Evolutionary conservation across 2,797 vertebrate species (phyloP), one percentile per base, ranked within the genome.

Genomic region (Hybognathus amarus): DNA sequence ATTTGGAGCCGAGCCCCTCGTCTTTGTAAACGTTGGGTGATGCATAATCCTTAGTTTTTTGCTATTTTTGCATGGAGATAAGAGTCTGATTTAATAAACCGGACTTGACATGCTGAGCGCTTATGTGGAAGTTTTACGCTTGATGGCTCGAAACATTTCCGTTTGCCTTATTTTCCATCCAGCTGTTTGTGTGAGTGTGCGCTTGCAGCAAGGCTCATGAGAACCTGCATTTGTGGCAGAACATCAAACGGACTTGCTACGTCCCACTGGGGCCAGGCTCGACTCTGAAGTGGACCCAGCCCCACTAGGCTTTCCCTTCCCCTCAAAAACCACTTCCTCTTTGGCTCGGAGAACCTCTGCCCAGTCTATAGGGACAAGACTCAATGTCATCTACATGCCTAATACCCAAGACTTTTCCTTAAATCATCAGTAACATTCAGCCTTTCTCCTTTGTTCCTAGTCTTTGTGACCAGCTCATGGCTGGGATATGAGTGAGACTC

Each of bases 41-140:
- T 85, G 42, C 64, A 61, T 52, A 63, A 45, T 42, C 30, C 20
- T 56, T 56, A 1, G 88, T 89, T 92, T 93, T 90, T 83, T 86
- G 83, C 86, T 86, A 80, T 70, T 82, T 88, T 89, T 89, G 89
- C 77, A 66, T 66, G 89, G 90, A 79, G 82, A 85, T 86, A 86
- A 42, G 20, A 45, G 33, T 67, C 83, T 89, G 83, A 90, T 89
- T 93, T 91, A 87, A 90, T 90, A 91, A 91, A 91, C 83, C 77
- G 66, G 79, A 90, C 81, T 64, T 91, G 91, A 91, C 89, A 83
- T 90, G 90, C 91, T 86, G 85, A 91, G 84, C 77, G 83, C n/a
- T 11, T 88, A 90, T 89, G 87, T 90, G 84, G 87, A 90, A 89
- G 87, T 82, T 69, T 82, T 73, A 50, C 17, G 71, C 81, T 83